These are phyloP conservation scores for Eilema griseolum DNA, from an alignment of 2,888 invertebrate genomes.

Conservation along the genomic window DNA sequence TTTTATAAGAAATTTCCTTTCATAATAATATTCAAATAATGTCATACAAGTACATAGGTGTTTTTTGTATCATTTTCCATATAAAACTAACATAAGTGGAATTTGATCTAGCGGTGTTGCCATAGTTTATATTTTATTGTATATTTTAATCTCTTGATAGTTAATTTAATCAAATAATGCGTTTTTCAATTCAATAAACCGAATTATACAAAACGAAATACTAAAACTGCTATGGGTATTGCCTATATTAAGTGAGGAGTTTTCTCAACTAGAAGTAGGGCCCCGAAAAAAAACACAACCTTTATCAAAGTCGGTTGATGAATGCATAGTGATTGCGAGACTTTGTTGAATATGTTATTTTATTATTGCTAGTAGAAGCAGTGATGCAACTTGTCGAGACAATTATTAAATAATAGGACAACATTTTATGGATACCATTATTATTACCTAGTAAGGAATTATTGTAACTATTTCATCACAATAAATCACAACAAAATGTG, in stretches of 20 bases:
- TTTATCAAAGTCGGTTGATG: background rate
- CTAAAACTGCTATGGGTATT: background rate
- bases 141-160: background rate
- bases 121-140: background rate
- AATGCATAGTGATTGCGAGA: constrained; percentile 1
- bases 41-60: too few species aligned
- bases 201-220: background rate
- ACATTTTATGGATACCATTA: background rate
- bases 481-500: constrained; percentile 5
- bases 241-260: background rate
- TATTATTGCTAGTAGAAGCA: background rate
- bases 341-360: background rate
- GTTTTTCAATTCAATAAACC: background rate
- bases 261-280: too few species aligned
- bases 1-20: too few species aligned
- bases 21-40: too few species aligned
- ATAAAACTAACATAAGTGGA: background rate
- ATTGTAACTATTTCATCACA: background rate
- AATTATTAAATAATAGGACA: constrained; percentile 2
- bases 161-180: background rate
- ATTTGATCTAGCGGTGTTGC: background rate
- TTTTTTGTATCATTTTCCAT: background rate
- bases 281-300: background rate
- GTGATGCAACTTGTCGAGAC: background rate
- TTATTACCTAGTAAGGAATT: constrained; percentile 8